Evolutionary conservation across 2,888 invertebrate genomes (phyloP).

Genomic region (Beris chalybata): DNA sequence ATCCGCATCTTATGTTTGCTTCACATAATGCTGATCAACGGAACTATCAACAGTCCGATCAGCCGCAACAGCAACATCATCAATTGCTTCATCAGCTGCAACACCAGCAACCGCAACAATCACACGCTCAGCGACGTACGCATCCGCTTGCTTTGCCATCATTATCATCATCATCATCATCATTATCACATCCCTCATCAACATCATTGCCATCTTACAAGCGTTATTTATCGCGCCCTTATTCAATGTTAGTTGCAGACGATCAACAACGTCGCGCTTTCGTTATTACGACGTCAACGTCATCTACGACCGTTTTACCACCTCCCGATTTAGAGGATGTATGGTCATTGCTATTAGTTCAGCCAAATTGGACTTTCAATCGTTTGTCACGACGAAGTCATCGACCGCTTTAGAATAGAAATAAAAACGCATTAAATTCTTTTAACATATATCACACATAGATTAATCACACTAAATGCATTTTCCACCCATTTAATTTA

Average conservation of each 20-base stretch:
- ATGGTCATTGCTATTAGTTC: constrained; percentile 41
- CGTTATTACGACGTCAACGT: not conserved
- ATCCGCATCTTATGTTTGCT: constrained; percentile 42
- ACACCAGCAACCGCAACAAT: constrained; percentile 32
- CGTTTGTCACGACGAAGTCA: constrained; percentile 37
- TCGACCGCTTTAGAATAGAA: constrained; percentile 2
- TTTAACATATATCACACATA: not conserved
- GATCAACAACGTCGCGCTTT: not conserved
- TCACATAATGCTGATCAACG: constrained; percentile 34
- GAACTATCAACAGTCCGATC: not conserved
- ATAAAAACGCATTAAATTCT: not conserved
- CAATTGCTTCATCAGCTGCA: constrained; percentile 35
- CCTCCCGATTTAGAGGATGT: constrained; percentile 42
- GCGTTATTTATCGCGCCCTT: not conserved
- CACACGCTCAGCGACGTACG: not conserved
- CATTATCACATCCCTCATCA: constrained; percentile 7
- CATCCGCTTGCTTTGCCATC: not conserved
- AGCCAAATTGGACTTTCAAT: constrained; percentile 42
- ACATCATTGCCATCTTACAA: not conserved
- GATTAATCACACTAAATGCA: not conserved
- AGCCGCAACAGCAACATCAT: constrained; percentile 13
- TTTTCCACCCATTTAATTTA: not conserved
- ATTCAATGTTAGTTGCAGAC: not conserved
- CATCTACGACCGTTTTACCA: constrained; percentile 24
- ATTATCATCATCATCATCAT: constrained; percentile 9